Conservation (phyloP, 1,140 invertebrate genomes). For the Choristoneura fumiferana region DNA sequence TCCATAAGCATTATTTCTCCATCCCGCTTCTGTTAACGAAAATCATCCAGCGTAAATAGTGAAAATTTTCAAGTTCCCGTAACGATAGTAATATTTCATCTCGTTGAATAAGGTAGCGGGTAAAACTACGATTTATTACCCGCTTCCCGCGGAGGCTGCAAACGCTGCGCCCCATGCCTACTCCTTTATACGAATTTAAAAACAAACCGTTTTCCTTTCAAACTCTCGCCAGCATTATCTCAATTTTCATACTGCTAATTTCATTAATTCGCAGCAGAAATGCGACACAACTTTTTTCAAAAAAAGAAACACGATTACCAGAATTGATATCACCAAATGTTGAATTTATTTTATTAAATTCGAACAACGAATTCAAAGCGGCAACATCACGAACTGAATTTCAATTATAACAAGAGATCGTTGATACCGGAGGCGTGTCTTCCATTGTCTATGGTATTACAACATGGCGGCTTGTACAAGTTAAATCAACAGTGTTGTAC, state of each 20-base stretch:
- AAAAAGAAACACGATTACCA: neutral
- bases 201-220: neutral
- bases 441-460: neutral
- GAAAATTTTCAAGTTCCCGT: conserved; percentile 16
- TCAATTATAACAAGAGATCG: conserved; percentile 1
- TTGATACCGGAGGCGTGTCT: neutral
- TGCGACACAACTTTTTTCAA: neutral
- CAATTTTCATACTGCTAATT: neutral
- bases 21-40: conserved; percentile 9
- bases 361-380: neutral
- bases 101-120: conserved; percentile 13
- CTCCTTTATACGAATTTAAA: conserved; percentile 16
- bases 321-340: neutral
- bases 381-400: conserved; percentile 7
- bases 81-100: conserved; percentile 15
- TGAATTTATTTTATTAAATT: neutral
- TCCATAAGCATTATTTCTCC: conserved; percentile 2
- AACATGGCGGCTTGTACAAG: conserved; percentile 3
- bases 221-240: too few relatives aligned
- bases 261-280: too few relatives aligned
- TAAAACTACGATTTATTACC: conserved; percentile 15
- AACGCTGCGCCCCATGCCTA: neutral
- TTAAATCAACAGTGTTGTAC: conserved; percentile 5
- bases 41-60: conserved; percentile 14
- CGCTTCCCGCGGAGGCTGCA: conserved; percentile 3